These are phyloP conservation scores for Cariama cristata DNA, from an alignment of 2,113 vertebrate species.

Conservation along the genomic window DNA sequence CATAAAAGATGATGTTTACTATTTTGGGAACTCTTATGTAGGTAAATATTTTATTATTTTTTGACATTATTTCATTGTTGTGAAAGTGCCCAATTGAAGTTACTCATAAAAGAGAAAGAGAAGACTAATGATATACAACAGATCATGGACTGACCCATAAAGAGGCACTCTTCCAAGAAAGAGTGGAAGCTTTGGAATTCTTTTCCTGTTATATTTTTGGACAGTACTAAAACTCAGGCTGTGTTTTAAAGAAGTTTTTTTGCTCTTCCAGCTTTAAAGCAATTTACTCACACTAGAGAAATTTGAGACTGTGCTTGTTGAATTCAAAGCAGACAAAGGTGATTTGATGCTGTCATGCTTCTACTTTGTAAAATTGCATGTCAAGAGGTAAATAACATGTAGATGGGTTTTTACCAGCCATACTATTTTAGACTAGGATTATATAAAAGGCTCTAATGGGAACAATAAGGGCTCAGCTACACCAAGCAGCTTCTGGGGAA, in stretches of 20 bases:
- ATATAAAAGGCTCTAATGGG: not conserved
- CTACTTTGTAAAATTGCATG: not conserved
- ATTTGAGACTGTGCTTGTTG: not conserved
- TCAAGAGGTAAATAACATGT: not conserved
- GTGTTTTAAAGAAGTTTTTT: not conserved
- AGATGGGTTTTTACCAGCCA: not conserved
- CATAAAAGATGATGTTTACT: not conserved
- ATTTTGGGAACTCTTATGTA: not conserved
- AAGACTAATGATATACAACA: not conserved
- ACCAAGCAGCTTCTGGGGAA: not conserved
- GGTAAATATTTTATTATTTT: not conserved
- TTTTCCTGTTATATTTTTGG: constrained; percentile 25
- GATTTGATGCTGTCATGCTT: not conserved
- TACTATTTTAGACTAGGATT: not conserved
- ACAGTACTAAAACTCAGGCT: not conserved
- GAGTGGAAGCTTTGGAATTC: not conserved
- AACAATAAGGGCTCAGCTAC: not conserved
- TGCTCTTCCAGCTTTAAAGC: not conserved
- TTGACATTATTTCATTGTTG: not conserved
- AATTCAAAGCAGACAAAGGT: not conserved
- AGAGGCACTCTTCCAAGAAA: not conserved
- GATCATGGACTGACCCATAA: not conserved
- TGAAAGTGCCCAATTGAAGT: not conserved
- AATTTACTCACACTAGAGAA: not conserved
- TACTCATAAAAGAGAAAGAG: not conserved